These are phyloP conservation scores for Sterrhoptilus dennistouni DNA, from an alignment of 2,113 vertebrate species.

Conservation along the genomic window DNA sequence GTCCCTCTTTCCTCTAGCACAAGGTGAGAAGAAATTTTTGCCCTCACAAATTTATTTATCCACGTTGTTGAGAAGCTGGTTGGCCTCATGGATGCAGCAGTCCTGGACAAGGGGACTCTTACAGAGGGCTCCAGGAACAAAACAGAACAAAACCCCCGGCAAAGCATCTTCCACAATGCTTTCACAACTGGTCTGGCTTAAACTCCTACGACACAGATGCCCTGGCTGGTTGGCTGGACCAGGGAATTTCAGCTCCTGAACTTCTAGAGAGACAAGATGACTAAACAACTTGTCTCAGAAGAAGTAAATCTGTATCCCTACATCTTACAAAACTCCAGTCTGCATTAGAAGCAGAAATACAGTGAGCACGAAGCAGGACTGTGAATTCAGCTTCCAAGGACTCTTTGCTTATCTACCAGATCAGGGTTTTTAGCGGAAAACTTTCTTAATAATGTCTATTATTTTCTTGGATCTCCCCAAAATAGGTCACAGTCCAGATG, in stretches of 20 bases:
- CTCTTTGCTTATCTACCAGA: background rate
- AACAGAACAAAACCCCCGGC: background rate
- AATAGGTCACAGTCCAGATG: background rate
- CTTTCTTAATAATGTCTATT: background rate
- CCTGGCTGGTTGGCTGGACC: background rate
- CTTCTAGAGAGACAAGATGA: background rate
- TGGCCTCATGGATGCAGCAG: background rate
- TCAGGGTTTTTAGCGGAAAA: background rate
- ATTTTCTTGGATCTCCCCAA: background rate
- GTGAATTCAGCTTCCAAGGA: background rate
- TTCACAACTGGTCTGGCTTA: background rate
- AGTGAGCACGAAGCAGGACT: background rate
- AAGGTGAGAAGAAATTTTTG: background rate
- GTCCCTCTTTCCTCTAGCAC: background rate
- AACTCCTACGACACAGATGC: background rate
- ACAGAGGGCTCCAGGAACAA: background rate
- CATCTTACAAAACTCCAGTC: background rate
- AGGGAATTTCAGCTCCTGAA: background rate
- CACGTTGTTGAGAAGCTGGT: background rate
- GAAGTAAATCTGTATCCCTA: background rate
- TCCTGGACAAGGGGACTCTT: background rate
- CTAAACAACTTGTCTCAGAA: background rate
- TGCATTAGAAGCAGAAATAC: background rate
- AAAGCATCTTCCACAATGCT: background rate
- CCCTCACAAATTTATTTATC: background rate